These are phyloP conservation scores for Polypterus senegalus DNA, from an alignment of 2,113 vertebrate species.

Conservation along the genomic window DNA sequence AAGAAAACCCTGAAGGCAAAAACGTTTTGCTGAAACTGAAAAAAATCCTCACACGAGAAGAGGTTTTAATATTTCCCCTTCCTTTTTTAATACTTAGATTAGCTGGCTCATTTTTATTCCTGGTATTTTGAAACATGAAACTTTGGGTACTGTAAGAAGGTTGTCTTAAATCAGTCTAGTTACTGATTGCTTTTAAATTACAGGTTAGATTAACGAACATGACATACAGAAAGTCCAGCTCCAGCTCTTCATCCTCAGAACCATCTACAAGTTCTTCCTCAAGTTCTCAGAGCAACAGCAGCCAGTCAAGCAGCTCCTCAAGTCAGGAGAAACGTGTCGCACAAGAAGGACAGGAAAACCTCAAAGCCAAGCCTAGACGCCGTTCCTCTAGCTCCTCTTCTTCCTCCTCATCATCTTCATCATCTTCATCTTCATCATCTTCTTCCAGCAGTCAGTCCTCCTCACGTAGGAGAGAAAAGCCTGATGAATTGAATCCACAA, in stretches of 20 bases:
- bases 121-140: too few relatives aligned
- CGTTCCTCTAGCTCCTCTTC: constrained; percentile 20
- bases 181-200: too few relatives aligned
- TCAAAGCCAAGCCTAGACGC: background rate
- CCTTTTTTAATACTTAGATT: too few relatives aligned
- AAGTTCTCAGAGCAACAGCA: constrained; percentile 16
- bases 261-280: background rate
- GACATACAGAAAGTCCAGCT: background rate
- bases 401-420: constrained; percentile 25
- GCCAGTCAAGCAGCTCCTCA: constrained; percentile 28
- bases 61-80: background rate
- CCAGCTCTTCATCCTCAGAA: constrained; percentile 20
- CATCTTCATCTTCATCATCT: constrained; percentile 22
- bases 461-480: constrained; percentile 8
- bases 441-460: constrained; percentile 7
- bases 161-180: too few relatives aligned
- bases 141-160: too few relatives aligned
- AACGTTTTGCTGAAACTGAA: constrained; percentile 46
- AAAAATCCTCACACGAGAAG: constrained; percentile 39
- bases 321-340: background rate
- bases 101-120: too few relatives aligned
- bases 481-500: background rate
- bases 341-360: background rate
- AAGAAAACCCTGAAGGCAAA: constrained; percentile 22
- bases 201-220: too few relatives aligned